A percentile compares a stretch with the other conserved stretches of the same genome.
These are phyloP conservation scores for Ammodytes marinus DNA, from an alignment of 2,113 vertebrate genomes.

Conservation along the genomic window DNA sequence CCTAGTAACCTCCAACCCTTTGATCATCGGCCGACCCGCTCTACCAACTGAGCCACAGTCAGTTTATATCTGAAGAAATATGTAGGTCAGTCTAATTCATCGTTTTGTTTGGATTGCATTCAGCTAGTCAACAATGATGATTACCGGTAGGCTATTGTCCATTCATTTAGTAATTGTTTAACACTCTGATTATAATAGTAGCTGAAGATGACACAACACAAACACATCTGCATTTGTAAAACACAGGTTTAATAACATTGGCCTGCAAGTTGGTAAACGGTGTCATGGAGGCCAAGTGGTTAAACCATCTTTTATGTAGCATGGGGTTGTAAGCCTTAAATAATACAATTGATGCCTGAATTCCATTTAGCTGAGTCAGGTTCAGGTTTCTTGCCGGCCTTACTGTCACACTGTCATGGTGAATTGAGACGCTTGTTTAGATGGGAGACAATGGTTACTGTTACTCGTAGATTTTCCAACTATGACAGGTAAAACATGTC, in stretches of 20 bases:
- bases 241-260: neutral
- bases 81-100: conserved; percentile 56
- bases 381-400: neutral
- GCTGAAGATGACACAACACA: neutral
- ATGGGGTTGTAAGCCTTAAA: neutral
- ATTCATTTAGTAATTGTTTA: neutral
- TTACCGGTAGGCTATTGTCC: conserved; percentile 17
- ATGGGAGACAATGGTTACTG: neutral
- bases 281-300: neutral
- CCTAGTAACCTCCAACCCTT: too few relatives aligned
- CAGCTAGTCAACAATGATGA: conserved; percentile 19
- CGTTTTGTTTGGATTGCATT: conserved; percentile 42
- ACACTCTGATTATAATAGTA: neutral
- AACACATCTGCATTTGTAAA: neutral
- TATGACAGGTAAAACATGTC: neutral
- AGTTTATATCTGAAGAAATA: conserved; percentile 69
- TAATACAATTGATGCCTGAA: neutral
- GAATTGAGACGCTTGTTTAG: neutral
- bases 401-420: neutral
- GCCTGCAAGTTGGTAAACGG: neutral
- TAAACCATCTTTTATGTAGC: neutral
- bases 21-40: too few relatives aligned
- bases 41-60: too few relatives aligned
- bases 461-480: neutral
- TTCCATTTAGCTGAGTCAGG: neutral